Evolutionary conservation across 1,140 invertebrate species (phyloP), one percentile per base, ranked within the genome.

Genomic region (Diabrotica undecimpunctata): DNA sequence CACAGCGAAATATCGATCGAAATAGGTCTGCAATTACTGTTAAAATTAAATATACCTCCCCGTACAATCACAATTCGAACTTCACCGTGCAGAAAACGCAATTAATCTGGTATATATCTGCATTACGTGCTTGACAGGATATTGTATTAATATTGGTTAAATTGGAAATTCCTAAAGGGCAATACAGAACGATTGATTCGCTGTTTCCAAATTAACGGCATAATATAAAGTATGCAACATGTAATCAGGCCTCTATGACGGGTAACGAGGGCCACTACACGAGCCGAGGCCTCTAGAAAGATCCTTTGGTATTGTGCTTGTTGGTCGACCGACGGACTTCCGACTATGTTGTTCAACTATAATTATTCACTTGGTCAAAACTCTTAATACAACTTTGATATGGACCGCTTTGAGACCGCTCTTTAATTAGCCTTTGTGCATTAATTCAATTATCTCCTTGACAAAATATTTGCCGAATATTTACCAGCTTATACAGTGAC

Each of bases 91-190:
- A 14, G 25, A 55, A 55, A 13, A 55, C 35, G 13, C 35, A 55
- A 55, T 55, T 55, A 55, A 55, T 55, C 54, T 14, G 35, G n/a
- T 35, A 55, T 36, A 55, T 36, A 55, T 55, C 54, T 14, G 25
- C 41, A 55, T 55, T 55, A 59, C 57, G 57, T 41, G 46, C 46
- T 59, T 12, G 37, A 59, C 14, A 39, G 38, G 37, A 46, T 59
- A 59, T 59, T 59, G 57, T 59, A 59, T 38, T 59, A 59, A 59
- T 59, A 59, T 46, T 36, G 57, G 37, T 38, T 50, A 55, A 55
- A 55, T 55, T 50, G 57, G 35, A 59, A 59, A 46, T 59, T 59
- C 57, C 57, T 46, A 59, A 25, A 14, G 35, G 37, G 38, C 37
- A 10, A 39, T 11, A 14, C 25, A 10, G 11, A 37, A 7, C 37